Conservation (phyloP, 2,113 vertebrate genomes). For the Pardalotus punctatus region DNA sequence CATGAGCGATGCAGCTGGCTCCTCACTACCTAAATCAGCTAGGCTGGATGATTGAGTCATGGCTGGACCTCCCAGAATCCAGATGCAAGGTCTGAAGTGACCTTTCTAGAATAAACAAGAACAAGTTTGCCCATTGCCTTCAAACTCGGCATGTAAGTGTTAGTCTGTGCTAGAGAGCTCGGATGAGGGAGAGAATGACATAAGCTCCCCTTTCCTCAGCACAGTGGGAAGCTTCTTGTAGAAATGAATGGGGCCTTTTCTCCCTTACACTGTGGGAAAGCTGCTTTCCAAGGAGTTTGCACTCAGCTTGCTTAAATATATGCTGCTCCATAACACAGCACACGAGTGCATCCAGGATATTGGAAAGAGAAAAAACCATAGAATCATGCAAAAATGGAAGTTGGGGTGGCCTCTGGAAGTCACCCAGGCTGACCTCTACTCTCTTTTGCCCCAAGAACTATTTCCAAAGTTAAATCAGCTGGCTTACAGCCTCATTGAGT, state of each 20-base stretch:
- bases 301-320: conserved; percentile 6
- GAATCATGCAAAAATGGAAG: background rate
- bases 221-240: background rate
- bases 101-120: conserved; percentile 54
- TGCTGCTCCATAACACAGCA: background rate
- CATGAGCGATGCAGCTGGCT: conserved; percentile 47
- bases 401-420: background rate
- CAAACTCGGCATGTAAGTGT: background rate
- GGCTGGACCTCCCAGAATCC: conserved; percentile 38
- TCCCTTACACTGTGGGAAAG: background rate
- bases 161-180: background rate
- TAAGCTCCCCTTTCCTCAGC: background rate
- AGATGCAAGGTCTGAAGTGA: conserved; percentile 3
- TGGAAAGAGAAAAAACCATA: background rate
- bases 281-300: background rate
- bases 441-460: background rate
- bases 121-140: background rate
- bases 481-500: background rate
- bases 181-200: background rate
- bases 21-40: conserved; percentile 17
- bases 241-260: conserved; percentile 33
- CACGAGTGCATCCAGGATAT: accelerated
- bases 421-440: background rate
- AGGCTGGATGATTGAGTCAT: conserved; percentile 25
- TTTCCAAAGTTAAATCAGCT: background rate